phyloP scores from a whole-genome alignment of 2,888 invertebrate genomes.

The Netelia virgata region DNA sequence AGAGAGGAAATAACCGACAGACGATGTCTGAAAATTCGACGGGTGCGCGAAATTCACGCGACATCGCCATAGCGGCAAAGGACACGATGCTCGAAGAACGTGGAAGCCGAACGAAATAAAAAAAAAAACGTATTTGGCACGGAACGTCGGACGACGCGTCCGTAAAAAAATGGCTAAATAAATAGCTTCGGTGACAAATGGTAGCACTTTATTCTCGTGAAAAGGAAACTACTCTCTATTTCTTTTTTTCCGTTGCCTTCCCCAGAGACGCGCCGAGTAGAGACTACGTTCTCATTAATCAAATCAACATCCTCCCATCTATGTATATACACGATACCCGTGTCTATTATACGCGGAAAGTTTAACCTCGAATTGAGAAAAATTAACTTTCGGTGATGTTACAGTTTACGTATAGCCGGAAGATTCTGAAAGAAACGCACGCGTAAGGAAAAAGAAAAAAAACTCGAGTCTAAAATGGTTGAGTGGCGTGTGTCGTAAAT shows the following conservation, averaged over 20 bases:
- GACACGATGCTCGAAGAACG: slow-evolving; percentile 2
- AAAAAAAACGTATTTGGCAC: slow-evolving; percentile 34
- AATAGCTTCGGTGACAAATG: slow-evolving; percentile 18
- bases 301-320: slow-evolving; percentile 14
- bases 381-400: neutral
- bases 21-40: no score
- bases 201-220: neutral
- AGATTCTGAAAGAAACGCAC: neutral
- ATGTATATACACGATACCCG: neutral
- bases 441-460: neutral
- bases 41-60: no score
- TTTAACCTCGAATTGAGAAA: neutral
- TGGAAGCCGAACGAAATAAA: neutral
- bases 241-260: neutral
- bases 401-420: neutral
- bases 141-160: neutral
- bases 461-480: neutral
- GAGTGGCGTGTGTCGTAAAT: slow-evolving; percentile 10
- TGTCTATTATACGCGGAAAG: neutral
- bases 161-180: neutral
- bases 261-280: neutral
- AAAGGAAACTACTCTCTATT: neutral
- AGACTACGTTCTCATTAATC: slow-evolving; percentile 25
- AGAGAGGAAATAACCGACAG: no score
- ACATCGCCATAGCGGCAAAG: neutral